phyloP scores from a whole-genome alignment of 2,888 invertebrate genomes.

The Dorcus parallelipipedus region DNA sequence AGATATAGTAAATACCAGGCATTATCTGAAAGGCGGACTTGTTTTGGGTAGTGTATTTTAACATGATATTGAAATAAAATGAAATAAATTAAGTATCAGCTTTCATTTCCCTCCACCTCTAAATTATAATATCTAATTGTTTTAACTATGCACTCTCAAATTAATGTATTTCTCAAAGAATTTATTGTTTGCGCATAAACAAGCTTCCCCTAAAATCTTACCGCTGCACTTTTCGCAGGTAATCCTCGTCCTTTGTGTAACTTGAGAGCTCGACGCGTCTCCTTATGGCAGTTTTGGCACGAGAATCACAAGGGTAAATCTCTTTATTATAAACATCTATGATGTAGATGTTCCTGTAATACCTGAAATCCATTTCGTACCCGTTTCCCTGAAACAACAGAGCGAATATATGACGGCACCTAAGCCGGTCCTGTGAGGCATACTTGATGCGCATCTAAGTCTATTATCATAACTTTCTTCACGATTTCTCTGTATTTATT shows the following conservation, averaged over 20 bases:
- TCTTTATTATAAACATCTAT: slow-evolving; percentile 80
- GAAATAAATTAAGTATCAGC: no score
- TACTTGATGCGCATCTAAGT: slow-evolving; percentile 90
- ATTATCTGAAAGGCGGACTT: no score
- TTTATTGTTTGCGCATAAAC: no score
- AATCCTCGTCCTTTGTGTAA: slow-evolving; percentile 65
- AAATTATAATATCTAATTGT: no score
- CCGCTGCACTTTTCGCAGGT: slow-evolving; percentile 64
- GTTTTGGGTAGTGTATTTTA: no score
- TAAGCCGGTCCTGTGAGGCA: not conserved
- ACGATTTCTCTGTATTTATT: slow-evolving; percentile 52
- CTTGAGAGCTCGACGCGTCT: slow-evolving; percentile 65
- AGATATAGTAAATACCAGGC: no score
- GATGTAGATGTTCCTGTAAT: slow-evolving; percentile 72
- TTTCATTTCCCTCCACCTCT: no score
- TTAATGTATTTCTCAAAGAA: no score
- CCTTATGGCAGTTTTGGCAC: slow-evolving; percentile 69
- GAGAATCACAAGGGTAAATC: slow-evolving; percentile 76
- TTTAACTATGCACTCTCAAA: no score
- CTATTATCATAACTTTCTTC: slow-evolving; percentile 79
- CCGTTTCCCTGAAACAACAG: slow-evolving; percentile 76
- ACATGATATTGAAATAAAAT: no score
- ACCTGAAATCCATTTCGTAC: slow-evolving; percentile 76
- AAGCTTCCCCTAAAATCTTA: slow-evolving; percentile 40
- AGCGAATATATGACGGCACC: not conserved